A percentile compares a stretch with the other conserved stretches of the same genome.
These are phyloP conservation scores for Lucilia cuprina DNA, from an alignment of 1,140 invertebrate genomes.

Conservation along the genomic window DNA sequence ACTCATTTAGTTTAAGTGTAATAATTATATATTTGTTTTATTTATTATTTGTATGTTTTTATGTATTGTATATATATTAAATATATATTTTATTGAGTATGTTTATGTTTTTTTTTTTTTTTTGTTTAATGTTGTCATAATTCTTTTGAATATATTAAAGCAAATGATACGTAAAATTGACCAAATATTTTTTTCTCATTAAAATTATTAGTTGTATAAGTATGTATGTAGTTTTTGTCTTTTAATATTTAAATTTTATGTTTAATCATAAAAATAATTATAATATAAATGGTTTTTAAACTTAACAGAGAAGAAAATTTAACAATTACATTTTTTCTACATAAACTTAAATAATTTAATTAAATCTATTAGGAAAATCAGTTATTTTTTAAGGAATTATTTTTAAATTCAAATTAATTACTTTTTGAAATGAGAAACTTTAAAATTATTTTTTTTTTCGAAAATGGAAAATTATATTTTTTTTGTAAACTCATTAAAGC, in stretches of 20 bases:
- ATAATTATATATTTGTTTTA: neutral
- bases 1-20: neutral
- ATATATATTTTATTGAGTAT: constrained; percentile 7
- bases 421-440: too few relatives aligned
- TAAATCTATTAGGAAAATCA: too few relatives aligned
- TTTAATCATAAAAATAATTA: neutral
- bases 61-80: neutral
- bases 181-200: neutral
- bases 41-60: neutral
- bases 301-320: neutral
- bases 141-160: neutral
- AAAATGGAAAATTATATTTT: too few relatives aligned
- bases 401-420: too few relatives aligned
- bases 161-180: neutral
- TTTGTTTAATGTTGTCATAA: neutral
- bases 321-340: neutral
- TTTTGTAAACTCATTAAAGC: too few relatives aligned
- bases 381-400: too few relatives aligned
- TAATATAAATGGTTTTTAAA: neutral
- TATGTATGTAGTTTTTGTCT: neutral
- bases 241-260: neutral
- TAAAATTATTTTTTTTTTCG: too few relatives aligned
- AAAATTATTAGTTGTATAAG: neutral
- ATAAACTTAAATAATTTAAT: too few relatives aligned
- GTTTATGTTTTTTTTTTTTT: neutral